Evolutionary conservation across 1,140 invertebrate genomes (phyloP), one percentile per base, ranked within the genome.

Genomic region (Drosophila yakuba): DNA sequence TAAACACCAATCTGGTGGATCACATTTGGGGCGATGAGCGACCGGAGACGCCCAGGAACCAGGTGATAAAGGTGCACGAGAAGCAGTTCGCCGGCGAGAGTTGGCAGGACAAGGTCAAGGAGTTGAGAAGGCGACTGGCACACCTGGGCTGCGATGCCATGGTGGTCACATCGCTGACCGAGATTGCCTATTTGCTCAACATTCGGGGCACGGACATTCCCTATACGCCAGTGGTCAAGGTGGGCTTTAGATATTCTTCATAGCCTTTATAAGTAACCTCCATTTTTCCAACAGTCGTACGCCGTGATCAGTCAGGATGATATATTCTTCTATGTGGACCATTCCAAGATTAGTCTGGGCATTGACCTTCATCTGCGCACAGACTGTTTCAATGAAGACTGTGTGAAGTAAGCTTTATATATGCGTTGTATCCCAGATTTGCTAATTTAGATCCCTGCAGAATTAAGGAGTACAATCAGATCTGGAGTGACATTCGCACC

Each of bases 141-240:
- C 91, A 94, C 1, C 91, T 94, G 32, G 94, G 94, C 5, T 96
- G 95, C 3, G 96, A 97, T 80, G 95, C 96, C 0, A 94, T 98
- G 91, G 94, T 99, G 8, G 93, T 99, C 1, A 98, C 97, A 0
- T 96, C 97, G 2, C 92, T 99, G 38, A 98, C 98, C 82, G 98
- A 99, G 93, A 96, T 98, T 15, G 97, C 98, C 2, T 99, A 98
- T 97, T 92, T 99, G 5, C 94, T 99, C 15, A 99, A 99, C 92
- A 95, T 99, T n/a, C 94, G 99, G 7, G 98, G 98, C 4, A 94
- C 95, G 54, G 98, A 99, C 92, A 94, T 98, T 66, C 96, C 96
- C 0, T 97, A 95, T 86, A 98, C 96, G 28, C 98, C 98, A 0
- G 95, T 98, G 93, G 97, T 93, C 1, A 89, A 89, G 75, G 83